These are phyloP conservation scores for Diorhabda elongata DNA, from an alignment of 1,140 invertebrate genomes.

Conservation along the genomic window DNA sequence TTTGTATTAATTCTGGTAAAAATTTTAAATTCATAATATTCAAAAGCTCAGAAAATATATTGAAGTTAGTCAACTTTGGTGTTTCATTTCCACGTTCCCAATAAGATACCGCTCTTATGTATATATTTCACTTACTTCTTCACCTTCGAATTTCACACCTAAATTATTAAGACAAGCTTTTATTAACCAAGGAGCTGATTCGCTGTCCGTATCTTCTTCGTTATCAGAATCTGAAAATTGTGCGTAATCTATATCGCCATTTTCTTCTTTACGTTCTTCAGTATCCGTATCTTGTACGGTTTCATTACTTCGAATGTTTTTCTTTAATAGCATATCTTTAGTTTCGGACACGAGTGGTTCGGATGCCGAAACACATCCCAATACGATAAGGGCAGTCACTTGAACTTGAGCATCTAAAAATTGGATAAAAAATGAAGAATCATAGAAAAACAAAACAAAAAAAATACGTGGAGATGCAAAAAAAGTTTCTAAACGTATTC, in stretches of 20 bases:
- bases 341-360: constrained; percentile 60
- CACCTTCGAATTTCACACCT: constrained; percentile 43
- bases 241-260: constrained; percentile 31
- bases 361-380: constrained; percentile 67
- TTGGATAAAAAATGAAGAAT: too few relatives aligned
- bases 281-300: not conserved
- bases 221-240: constrained; percentile 31
- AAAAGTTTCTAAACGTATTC: too few relatives aligned
- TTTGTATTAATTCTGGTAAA: too few relatives aligned
- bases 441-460: too few relatives aligned
- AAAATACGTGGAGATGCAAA: too few relatives aligned
- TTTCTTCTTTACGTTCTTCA: constrained; percentile 8
- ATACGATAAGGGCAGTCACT: constrained; percentile 70
- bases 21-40: too few relatives aligned
- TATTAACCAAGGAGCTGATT: constrained; percentile 51
- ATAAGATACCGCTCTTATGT: too few relatives aligned
- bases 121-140: not conserved
- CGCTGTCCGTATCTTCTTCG: constrained; percentile 10
- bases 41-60: too few relatives aligned
- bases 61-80: too few relatives aligned
- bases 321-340: constrained; percentile 43
- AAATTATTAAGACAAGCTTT: constrained; percentile 55
- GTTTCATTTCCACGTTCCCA: too few relatives aligned
- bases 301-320: not conserved
- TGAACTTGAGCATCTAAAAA: constrained; percentile 65